phyloP scores from a whole-genome alignment of 2,797 vertebrate species.

The Spheniscus humboldti region DNA sequence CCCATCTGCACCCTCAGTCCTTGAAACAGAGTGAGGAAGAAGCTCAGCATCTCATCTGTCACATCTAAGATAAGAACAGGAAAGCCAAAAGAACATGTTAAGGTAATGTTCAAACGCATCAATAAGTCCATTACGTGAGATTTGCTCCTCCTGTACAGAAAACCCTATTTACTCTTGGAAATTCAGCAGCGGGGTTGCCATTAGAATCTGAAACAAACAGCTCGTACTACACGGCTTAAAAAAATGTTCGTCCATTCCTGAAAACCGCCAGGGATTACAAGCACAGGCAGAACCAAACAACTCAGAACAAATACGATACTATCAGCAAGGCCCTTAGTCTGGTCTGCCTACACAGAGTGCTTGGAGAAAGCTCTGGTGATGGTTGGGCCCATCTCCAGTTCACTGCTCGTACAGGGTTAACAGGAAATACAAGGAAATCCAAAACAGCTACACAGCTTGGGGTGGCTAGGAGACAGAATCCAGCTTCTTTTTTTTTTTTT shows the following conservation, averaged over 20 bases:
- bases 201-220: not conserved
- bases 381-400: not conserved
- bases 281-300: not conserved
- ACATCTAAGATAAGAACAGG: conserved; percentile 79
- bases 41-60: conserved; percentile 96
- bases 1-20: conserved; percentile 97
- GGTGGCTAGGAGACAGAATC: not conserved
- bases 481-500: not conserved
- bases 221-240: not conserved
- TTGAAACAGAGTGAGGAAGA: conserved; percentile 96
- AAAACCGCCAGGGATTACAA: not conserved
- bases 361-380: not conserved
- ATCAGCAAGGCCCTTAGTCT: not conserved
- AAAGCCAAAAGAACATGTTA: not conserved
- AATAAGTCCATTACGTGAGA: not conserved
- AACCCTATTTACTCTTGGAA: not conserved
- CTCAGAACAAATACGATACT: not conserved
- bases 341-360: not conserved
- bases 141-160: not conserved
- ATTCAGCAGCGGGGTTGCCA: not conserved
- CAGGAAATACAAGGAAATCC: conserved; percentile 1
- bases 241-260: not conserved
- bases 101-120: not conserved
- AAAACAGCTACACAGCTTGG: not conserved
- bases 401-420: not conserved